Evolutionary conservation across 2,888 invertebrate genomes (phyloP).

Genomic region (Trichopoda pennipes): DNA sequence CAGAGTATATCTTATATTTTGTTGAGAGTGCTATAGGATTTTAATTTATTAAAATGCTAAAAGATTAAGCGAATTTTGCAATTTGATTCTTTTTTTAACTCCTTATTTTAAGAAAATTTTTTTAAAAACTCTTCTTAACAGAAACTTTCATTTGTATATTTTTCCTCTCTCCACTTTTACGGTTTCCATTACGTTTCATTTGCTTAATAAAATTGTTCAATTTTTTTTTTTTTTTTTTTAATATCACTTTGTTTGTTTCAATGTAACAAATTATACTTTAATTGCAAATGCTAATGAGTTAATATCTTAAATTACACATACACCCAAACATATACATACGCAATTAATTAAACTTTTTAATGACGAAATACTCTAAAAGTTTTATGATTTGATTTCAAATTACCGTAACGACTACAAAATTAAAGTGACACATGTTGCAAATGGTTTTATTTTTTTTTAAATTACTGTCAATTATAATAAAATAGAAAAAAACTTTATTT

Average conservation of each 20-base stretch:
- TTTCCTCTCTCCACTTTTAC: neutral
- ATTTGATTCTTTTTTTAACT: no score
- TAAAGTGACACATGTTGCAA: constrained; percentile 36
- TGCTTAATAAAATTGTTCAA: neutral
- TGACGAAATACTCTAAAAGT: neutral
- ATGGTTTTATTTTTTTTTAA: constrained; percentile 34
- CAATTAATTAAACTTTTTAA: no score
- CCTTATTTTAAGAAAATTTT: no score
- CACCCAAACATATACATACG: no score
- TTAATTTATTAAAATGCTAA: no score
- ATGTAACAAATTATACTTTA: neutral
- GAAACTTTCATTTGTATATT: neutral
- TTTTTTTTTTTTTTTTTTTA: neutral
- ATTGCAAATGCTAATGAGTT: neutral
- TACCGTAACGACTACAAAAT: neutral
- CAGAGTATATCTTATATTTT: no score
- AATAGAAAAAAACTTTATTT: neutral
- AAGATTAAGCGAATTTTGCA: no score
- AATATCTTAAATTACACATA: no score
- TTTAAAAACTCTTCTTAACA: no score
- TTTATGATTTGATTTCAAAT: neutral
- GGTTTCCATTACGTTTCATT: neutral
- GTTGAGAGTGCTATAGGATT: no score
- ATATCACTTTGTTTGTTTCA: neutral
- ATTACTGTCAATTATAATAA: neutral